Evolutionary conservation across 2,888 invertebrate species (phyloP).

Genomic region (Caradrina clavipalpis): DNA sequence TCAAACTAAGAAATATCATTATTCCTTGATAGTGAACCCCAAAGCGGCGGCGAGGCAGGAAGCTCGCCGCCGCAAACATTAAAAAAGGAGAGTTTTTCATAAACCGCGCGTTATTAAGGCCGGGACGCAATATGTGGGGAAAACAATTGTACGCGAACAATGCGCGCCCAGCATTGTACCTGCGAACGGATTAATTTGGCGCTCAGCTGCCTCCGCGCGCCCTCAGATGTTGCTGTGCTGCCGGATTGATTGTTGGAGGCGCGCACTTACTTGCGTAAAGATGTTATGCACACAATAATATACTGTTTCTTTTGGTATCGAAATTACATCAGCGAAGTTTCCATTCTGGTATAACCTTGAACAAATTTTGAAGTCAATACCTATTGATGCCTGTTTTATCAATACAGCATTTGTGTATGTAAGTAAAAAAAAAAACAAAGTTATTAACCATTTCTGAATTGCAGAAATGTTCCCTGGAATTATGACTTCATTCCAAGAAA

Average conservation of each 20-base stretch:
- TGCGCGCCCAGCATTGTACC: conserved; percentile 61
- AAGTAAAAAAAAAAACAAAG: background rate
- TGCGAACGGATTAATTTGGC: conserved; percentile 68
- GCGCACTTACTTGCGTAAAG: conserved; percentile 1
- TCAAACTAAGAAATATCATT: conserved; percentile 26
- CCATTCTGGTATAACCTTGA: background rate
- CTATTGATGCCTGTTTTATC: too few species aligned
- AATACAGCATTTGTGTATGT: too few species aligned
- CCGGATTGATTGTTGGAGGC: conserved; percentile 35
- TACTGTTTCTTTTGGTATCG: background rate
- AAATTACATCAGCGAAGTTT: too few species aligned
- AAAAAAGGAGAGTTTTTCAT: conserved; percentile 66
- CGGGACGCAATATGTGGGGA: conserved; percentile 68
- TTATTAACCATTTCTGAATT: too few species aligned
- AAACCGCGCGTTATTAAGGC: conserved; percentile 68
- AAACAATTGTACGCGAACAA: conserved; percentile 69
- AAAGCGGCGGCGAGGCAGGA: conserved; percentile 38
- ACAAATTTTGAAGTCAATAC: background rate
- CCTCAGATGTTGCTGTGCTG: conserved; percentile 14
- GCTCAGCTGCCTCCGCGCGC: conserved; percentile 42
- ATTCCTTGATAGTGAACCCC: conserved; percentile 28
- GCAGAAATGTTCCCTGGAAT: too few species aligned
- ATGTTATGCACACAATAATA: conserved; percentile 7
- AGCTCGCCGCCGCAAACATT: conserved; percentile 57
- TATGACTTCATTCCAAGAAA: background rate